phyloP scores from a whole-genome alignment of 2,113 vertebrate species.

The Columbina picui region DNA sequence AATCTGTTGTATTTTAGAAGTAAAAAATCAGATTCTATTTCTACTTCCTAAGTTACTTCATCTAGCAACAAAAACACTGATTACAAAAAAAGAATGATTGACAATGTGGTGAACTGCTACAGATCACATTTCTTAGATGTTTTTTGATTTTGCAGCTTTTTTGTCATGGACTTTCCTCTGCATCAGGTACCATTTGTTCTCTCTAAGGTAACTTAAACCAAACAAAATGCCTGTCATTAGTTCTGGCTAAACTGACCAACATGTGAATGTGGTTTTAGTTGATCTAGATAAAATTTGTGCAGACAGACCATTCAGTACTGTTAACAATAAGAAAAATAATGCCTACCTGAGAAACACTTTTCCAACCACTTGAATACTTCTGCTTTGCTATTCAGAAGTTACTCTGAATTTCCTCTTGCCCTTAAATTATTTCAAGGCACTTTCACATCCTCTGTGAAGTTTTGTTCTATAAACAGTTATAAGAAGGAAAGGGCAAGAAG shows the following conservation, averaged over 20 bases:
- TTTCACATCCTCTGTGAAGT: background rate
- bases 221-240: background rate
- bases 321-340: background rate
- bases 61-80: background rate
- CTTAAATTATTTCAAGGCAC: background rate
- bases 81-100: background rate
- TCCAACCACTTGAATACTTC: background rate
- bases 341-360: background rate
- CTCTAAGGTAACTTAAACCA: background rate
- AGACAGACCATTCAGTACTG: background rate
- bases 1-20: background rate
- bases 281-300: background rate
- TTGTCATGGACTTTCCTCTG: background rate
- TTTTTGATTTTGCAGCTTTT: background rate
- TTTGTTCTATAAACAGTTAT: background rate
- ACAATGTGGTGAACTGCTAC: background rate
- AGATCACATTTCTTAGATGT: background rate
- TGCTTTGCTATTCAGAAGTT: background rate
- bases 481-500: background rate
- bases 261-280: background rate
- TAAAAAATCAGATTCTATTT: background rate
- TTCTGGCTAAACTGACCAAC: background rate
- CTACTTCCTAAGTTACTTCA: background rate
- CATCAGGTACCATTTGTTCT: background rate
- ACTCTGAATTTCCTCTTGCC: background rate